phyloP scores from a whole-genome alignment of 2,888 invertebrate species.

The Caradrina kadenii region DNA sequence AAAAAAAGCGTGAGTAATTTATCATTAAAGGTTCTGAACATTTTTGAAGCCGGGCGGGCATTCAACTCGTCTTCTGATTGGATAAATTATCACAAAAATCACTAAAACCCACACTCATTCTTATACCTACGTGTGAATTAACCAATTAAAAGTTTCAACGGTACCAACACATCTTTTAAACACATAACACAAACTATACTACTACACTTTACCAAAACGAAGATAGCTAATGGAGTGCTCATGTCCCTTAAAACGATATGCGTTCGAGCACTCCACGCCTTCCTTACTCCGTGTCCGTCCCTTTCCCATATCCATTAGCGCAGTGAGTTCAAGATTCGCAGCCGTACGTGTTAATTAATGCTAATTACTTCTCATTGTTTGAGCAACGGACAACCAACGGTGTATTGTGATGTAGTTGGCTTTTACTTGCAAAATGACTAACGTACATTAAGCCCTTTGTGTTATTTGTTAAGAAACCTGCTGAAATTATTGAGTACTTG shows the following conservation, averaged over 20 bases:
- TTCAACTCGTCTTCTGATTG: too few species aligned
- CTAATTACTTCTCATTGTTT: constrained; percentile 52
- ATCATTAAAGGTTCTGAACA: too few species aligned
- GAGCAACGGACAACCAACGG: constrained; percentile 47
- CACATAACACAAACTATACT: neutral
- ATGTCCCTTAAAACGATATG: too few species aligned
- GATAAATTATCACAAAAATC: too few species aligned
- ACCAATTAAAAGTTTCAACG: constrained; percentile 39
- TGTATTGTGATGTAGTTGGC: neutral
- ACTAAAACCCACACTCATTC: neutral
- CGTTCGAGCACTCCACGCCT: constrained; percentile 11
- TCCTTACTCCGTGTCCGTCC: constrained; percentile 10
- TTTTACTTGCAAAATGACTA: constrained; percentile 13
- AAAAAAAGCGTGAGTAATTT: too few species aligned
- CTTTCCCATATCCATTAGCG: constrained; percentile 53
- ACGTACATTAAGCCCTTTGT: neutral
- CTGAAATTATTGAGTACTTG: neutral
- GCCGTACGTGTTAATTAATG: constrained; percentile 43
- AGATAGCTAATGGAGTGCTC: neutral
- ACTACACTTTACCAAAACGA: neutral
- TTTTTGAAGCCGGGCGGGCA: too few species aligned
- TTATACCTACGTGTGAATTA: constrained; percentile 21
- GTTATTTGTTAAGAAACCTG: neutral
- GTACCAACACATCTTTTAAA: constrained; percentile 23
- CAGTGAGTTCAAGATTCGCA: constrained; percentile 38